Evolutionary conservation across 2,797 vertebrate species (phyloP).

Genomic region (Cirrhinus mrigala): DNA sequence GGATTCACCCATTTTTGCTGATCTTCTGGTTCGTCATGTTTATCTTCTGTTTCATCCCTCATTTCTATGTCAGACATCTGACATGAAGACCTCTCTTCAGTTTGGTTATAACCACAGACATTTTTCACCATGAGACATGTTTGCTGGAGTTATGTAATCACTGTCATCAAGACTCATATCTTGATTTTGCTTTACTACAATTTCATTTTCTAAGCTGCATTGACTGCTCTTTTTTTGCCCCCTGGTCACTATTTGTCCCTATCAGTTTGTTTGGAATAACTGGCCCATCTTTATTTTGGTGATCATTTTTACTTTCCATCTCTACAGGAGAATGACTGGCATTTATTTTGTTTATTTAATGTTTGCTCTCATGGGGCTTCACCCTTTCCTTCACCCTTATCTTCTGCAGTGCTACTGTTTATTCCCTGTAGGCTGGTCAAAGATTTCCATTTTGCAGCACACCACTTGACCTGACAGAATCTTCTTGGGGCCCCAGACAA

Average conservation of each 20-base stretch:
- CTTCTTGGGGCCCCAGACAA: constrained; percentile 88
- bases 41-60: too few relatives aligned
- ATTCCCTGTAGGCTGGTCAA: background rate
- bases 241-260: background rate
- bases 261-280: background rate
- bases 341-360: background rate
- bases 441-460: background rate
- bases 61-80: too few relatives aligned
- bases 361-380: too few relatives aligned
- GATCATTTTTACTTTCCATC: background rate
- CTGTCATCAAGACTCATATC: background rate
- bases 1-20: background rate
- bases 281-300: background rate
- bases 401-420: background rate
- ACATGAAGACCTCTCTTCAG: background rate
- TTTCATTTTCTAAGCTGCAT: background rate
- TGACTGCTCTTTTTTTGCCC: background rate
- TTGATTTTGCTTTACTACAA: background rate
- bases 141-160: too few relatives aligned
- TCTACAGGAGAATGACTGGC: background rate
- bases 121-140: too few relatives aligned
- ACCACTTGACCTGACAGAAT: constrained; percentile 58
- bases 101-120: background rate
- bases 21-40: too few relatives aligned
- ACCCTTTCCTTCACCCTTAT: background rate